Percentiles rank a stretch among this genome's conserved stretches.
Evolutionary conservation across 2,888 invertebrate genomes (phyloP).

Genomic region (Dolichopus griseipennis): DNA sequence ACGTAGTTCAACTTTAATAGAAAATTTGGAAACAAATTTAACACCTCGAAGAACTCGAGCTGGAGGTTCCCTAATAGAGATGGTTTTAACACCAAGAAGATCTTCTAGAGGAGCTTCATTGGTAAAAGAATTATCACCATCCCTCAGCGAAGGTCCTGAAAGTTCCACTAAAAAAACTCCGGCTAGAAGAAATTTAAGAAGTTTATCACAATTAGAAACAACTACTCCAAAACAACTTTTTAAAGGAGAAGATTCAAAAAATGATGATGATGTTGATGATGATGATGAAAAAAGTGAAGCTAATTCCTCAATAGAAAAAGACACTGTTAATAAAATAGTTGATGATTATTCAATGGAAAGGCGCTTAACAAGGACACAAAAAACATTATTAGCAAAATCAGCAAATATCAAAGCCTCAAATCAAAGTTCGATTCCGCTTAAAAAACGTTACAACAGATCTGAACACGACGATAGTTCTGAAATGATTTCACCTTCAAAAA

Average conservation of each 20-base stretch:
- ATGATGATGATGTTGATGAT: neutral
- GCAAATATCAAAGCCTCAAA: neutral
- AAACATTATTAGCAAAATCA: conserved; percentile 28
- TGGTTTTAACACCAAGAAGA: conserved; percentile 15
- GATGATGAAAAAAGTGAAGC: neutral
- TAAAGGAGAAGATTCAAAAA: neutral
- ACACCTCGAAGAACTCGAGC: conserved; percentile 12
- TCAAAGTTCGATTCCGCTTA: conserved; percentile 4
- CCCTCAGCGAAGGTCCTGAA: neutral
- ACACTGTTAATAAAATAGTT: neutral
- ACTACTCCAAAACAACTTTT: neutral
- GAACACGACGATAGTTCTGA: neutral
- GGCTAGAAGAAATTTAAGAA: neutral
- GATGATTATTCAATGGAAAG: conserved; percentile 25
- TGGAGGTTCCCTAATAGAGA: conserved; percentile 16
- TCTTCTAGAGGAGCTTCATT: conserved; percentile 8
- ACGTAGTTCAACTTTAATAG: neutral
- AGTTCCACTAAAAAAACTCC: neutral
- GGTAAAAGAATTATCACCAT: conserved; percentile 9
- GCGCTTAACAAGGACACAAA: conserved; percentile 31
- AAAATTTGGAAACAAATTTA: neutral
- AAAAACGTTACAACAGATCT: neutral
- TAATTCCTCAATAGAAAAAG: neutral
- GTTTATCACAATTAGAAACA: neutral
- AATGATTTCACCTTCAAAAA: neutral